phyloP scores from a whole-genome alignment of 2,888 invertebrate species.

The Orthonychiurus folsomi region DNA sequence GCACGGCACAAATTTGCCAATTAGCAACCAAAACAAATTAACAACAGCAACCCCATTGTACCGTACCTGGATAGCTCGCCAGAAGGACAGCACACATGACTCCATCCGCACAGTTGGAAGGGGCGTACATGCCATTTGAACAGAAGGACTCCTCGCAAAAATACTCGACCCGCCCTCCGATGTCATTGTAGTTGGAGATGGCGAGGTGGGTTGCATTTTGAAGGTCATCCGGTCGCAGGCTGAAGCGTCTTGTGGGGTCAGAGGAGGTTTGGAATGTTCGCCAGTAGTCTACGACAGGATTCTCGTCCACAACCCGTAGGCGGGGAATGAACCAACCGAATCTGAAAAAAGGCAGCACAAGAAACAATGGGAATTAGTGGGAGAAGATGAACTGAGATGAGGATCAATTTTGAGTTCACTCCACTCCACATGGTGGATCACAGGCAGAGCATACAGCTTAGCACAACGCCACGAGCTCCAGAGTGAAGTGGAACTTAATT shows the following conservation, averaged over 20 bases:
- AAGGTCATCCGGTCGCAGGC: constrained; percentile 44
- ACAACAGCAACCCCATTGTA: not conserved
- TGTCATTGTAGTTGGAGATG: constrained; percentile 9
- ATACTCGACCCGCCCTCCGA: constrained; percentile 38
- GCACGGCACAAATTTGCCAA: not conserved
- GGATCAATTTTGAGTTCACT: too few relatives aligned
- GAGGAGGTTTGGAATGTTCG: constrained; percentile 47
- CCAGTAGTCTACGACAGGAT: constrained; percentile 51
- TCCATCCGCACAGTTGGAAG: constrained; percentile 48
- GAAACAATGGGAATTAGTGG: not conserved
- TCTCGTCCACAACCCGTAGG: constrained; percentile 41
- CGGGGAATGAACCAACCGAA: constrained; percentile 59
- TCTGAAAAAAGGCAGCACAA: constrained; percentile 41
- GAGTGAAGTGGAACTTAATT: too few relatives aligned
- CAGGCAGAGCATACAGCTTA: too few relatives aligned
- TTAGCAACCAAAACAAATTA: not conserved
- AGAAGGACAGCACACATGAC: constrained; percentile 46
- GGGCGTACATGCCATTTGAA: constrained; percentile 52
- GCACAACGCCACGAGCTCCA: too few relatives aligned
- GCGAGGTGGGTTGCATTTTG: constrained; percentile 43
- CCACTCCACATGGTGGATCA: too few relatives aligned
- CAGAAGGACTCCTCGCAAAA: constrained; percentile 49
- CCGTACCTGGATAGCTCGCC: constrained; percentile 46
- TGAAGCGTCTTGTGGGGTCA: constrained; percentile 48
- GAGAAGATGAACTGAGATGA: too few relatives aligned